Percentiles rank a stretch among this genome's conserved stretches.
Conservation (phyloP, 2,113 vertebrate genomes). For the Syngnathoides biaculeatus region DNA sequence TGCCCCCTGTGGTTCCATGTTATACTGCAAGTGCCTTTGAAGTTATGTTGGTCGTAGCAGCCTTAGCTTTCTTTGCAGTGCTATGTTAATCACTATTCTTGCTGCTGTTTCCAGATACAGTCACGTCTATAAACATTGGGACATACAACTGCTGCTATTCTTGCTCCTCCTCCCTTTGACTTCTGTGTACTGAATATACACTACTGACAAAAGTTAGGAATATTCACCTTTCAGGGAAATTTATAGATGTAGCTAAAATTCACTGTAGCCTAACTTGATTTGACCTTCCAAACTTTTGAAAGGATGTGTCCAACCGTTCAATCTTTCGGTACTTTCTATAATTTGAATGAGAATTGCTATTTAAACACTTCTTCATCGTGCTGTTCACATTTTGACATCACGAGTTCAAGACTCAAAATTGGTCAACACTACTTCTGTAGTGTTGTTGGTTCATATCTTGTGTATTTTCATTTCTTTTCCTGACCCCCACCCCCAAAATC, state of each 20-base stretch:
- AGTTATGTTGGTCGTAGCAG: background rate
- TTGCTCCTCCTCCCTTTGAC: background rate
- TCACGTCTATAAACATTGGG: too few species aligned
- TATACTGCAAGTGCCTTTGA: background rate
- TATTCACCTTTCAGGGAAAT: background rate
- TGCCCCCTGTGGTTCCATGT: conserved; percentile 2
- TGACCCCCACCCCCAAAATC: too few species aligned
- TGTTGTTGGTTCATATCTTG: background rate
- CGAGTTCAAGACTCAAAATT: background rate
- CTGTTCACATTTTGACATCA: too few species aligned
- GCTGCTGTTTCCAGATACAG: too few species aligned
- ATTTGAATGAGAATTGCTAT: background rate
- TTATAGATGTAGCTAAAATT: too few species aligned
- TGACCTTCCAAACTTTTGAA: too few species aligned
- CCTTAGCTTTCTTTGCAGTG: background rate
- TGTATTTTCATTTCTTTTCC: too few species aligned
- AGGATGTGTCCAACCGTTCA: too few species aligned
- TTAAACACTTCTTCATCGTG: background rate
- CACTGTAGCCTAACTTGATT: too few species aligned
- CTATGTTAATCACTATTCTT: background rate
- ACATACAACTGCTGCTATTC: background rate
- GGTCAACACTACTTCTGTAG: background rate
- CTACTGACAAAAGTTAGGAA: background rate
- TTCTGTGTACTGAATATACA: background rate
- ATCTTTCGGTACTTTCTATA: background rate